phyloP scores from a whole-genome alignment of 2,888 invertebrate species.

The Tipula unca region DNA sequence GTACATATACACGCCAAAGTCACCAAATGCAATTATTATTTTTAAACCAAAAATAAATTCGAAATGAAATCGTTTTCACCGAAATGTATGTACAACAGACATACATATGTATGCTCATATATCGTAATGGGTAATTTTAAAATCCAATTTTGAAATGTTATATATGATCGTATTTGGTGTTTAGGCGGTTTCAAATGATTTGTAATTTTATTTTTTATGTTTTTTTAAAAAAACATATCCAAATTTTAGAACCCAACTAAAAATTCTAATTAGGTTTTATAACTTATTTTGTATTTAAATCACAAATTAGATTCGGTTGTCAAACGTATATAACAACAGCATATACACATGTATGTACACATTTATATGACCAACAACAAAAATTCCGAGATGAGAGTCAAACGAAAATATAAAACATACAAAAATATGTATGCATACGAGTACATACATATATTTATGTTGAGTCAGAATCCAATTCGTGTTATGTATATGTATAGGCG shows the following conservation, averaged over 20 bases:
- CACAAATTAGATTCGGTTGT: conserved; percentile 1
- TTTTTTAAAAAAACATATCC: background rate
- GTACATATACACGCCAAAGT: no score
- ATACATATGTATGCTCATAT: background rate
- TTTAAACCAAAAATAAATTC: background rate
- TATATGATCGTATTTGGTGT: background rate
- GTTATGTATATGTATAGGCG: no score
- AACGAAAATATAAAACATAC: background rate
- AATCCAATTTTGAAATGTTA: background rate
- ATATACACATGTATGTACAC: background rate
- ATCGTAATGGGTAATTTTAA: background rate
- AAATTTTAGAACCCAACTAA: background rate
- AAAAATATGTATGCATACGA: background rate
- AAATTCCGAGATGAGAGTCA: background rate
- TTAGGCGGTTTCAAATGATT: background rate
- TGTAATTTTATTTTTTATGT: background rate
- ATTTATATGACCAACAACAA: background rate
- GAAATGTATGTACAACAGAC: background rate
- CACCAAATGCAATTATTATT: background rate
- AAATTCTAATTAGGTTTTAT: conserved; percentile 14
- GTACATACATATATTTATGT: no score
- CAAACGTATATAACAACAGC: background rate
- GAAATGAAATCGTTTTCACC: background rate
- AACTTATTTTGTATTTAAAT: conserved; percentile 8
- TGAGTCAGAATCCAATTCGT: background rate